A percentile compares a stretch with the other conserved stretches of the same genome.
Evolutionary conservation across 2,888 invertebrate genomes (phyloP).

Genomic region (Pseudococcus jackbeardsleyi): DNA sequence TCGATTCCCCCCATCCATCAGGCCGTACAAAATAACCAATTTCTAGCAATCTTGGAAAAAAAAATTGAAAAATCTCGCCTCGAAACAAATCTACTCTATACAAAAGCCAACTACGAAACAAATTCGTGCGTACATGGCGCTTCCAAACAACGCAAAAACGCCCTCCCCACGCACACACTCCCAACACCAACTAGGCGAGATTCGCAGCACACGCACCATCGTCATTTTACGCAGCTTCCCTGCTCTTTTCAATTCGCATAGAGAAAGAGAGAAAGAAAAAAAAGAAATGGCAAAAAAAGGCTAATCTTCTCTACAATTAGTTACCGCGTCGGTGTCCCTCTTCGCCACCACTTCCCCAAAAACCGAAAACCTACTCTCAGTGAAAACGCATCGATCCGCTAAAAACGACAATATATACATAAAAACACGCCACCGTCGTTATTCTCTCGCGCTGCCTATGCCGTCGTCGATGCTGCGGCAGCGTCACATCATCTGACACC

Average conservation of each 20-base stretch:
- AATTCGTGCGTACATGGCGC: background rate
- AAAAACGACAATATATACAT: slow-evolving; percentile 33
- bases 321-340: background rate
- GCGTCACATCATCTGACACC: background rate
- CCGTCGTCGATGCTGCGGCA: background rate
- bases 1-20: too few relatives aligned
- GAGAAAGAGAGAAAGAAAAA: slow-evolving; percentile 13
- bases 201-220: slow-evolving; percentile 13
- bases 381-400: slow-evolving; percentile 41
- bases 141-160: background rate
- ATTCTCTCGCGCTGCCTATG: background rate
- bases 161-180: background rate
- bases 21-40: too few relatives aligned
- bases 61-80: too few relatives aligned
- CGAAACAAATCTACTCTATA: too few relatives aligned
- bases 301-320: slow-evolving; percentile 44
- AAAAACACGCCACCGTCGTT: slow-evolving; percentile 33
- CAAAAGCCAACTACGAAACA: background rate
- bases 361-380: slow-evolving; percentile 14
- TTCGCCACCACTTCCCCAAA: background rate
- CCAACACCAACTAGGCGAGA: background rate
- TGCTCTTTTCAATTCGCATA: background rate
- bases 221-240: background rate
- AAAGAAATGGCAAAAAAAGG: slow-evolving; percentile 16
- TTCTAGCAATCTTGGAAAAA: too few relatives aligned